A percentile compares a stretch with the other conserved stretches of the same genome.
These are phyloP conservation scores for Amblyornis subalaris DNA, from an alignment of 2,113 vertebrate species.

Conservation along the genomic window DNA sequence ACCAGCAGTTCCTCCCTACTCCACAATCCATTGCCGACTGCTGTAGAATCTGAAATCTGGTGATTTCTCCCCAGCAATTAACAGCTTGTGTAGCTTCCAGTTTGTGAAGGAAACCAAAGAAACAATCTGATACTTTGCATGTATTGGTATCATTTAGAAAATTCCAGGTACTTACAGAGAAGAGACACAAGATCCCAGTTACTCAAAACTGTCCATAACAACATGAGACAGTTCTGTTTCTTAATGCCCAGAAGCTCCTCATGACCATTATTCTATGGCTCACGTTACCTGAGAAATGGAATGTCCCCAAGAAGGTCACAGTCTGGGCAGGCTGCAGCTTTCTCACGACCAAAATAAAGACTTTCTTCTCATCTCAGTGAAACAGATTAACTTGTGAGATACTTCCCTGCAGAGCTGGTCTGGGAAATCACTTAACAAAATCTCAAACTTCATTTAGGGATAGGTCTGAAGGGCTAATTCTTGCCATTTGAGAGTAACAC, in stretches of 20 bases:
- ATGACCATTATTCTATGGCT: background rate
- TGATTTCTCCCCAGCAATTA: background rate
- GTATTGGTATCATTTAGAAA: background rate
- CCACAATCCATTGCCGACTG: accelerated
- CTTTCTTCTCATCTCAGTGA: background rate
- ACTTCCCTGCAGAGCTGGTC: background rate
- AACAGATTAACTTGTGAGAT: slow-evolving; percentile 1
- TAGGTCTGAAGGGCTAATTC: slow-evolving; percentile 3
- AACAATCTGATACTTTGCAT: background rate
- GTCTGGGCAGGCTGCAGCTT: background rate
- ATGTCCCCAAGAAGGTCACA: background rate
- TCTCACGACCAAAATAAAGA: background rate
- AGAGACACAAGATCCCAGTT: background rate
- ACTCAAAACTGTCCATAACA: background rate
- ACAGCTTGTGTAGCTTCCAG: background rate
- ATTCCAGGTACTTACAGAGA: background rate
- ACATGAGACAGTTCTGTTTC: accelerated
- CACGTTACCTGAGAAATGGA: background rate
- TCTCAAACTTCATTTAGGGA: slow-evolving; percentile 10
- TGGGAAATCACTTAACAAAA: slow-evolving; percentile 37
- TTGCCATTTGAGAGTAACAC: background rate
- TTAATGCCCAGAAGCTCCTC: background rate
- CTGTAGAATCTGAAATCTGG: background rate
- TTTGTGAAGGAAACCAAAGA: background rate
- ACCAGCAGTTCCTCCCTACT: accelerated